These are phyloP conservation scores for Strix uralensis DNA, from an alignment of 2,113 vertebrate genomes.

Conservation along the genomic window DNA sequence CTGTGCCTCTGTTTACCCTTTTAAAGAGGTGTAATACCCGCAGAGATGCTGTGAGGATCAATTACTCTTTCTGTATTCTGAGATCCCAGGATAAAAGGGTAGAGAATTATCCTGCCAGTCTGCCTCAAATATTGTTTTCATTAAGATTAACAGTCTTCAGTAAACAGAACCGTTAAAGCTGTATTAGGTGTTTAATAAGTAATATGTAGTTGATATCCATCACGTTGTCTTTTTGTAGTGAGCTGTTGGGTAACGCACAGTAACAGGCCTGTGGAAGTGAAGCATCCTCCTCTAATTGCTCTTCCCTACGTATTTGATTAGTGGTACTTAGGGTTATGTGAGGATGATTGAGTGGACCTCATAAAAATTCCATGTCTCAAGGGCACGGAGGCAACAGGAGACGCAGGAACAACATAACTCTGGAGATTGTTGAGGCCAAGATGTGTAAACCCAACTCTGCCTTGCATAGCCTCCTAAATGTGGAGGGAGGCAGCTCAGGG, in stretches of 20 bases:
- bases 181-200: conserved; percentile 62
- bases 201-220: conserved; percentile 45
- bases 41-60: conserved; percentile 19
- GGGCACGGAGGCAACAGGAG: not conserved
- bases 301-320: not conserved
- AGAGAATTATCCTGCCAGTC: conserved; percentile 41
- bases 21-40: not conserved
- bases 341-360: not conserved
- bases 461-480: not conserved
- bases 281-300: conserved; percentile 56
- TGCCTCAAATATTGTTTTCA: conserved; percentile 55
- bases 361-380: not conserved
- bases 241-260: not conserved
- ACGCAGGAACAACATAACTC: not conserved
- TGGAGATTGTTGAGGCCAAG: not conserved
- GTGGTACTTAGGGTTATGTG: not conserved
- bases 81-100: conserved; percentile 42
- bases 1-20: conserved; percentile 43
- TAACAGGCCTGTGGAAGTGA: not conserved
- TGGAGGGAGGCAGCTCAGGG: not conserved
- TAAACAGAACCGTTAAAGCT: conserved; percentile 52
- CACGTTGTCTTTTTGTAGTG: not conserved
- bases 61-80: not conserved
- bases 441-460: not conserved
- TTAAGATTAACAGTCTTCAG: conserved; percentile 54